Evolutionary conservation across 2,797 vertebrate genomes (phyloP).

Genomic region (Urocyon cinereoargenteus): DNA sequence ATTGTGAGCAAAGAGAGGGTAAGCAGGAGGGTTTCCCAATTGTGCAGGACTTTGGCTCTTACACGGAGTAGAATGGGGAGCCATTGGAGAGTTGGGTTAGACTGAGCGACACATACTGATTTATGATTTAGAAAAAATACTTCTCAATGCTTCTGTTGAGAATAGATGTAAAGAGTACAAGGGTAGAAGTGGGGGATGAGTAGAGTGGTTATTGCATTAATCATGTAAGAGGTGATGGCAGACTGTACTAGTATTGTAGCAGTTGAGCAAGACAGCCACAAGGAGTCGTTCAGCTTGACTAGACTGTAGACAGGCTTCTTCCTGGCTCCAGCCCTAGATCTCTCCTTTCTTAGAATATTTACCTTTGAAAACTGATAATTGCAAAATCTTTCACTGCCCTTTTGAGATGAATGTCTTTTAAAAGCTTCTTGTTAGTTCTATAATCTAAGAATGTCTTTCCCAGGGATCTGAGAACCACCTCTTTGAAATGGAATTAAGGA

Average conservation of each 20-base stretch:
- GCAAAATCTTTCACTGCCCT: too few relatives aligned
- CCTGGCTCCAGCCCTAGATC: background rate
- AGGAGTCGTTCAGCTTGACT: background rate
- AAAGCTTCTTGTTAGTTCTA: background rate
- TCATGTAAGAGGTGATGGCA: background rate
- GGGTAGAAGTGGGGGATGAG: too few relatives aligned
- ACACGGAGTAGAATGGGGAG: background rate
- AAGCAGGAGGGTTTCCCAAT: background rate
- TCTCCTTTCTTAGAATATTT: background rate
- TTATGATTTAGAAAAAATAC: background rate
- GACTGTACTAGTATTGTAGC: background rate
- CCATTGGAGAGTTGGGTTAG: background rate
- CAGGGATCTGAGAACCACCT: too few relatives aligned
- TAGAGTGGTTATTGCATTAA: background rate
- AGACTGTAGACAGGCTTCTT: background rate
- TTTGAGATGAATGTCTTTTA: background rate
- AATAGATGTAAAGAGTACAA: background rate
- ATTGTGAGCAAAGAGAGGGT: background rate
- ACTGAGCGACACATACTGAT: background rate
- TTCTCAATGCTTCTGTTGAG: background rate
- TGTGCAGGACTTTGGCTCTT: background rate
- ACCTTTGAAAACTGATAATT: background rate
- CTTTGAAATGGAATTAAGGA: too few relatives aligned
- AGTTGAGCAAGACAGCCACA: background rate
- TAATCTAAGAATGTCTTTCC: background rate